Base-by-base conservation (phyloP, 1,140 invertebrate species). In the Drosophila athabasca region DNA sequence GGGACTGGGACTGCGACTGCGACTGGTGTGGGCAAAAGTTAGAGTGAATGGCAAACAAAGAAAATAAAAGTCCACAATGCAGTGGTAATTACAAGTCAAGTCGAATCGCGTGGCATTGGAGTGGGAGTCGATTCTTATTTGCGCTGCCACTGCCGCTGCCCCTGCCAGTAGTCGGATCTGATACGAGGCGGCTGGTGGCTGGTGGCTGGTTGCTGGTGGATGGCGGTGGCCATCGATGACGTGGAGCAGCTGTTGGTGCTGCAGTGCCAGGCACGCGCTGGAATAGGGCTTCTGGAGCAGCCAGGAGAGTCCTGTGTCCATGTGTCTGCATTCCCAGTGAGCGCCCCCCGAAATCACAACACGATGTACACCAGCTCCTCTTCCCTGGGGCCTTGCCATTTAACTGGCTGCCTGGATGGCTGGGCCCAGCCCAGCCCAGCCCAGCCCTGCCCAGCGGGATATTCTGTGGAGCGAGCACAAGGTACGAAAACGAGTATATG, bases 51-150 rank as follows among this genome's bases (percentile, higher is more conserved):
- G 69, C 60, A 62, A 74, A 76, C 57, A 76, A 68, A 60, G 31
- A 64, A 69, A 66, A 76, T 50, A 69, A 72, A 80, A 70, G 66
- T 78, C 46, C 74, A 81, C 82, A 81, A 81, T 85, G 82, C 82
- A 85, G 82, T 81, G 82, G 82, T 85, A 85, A 85, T 85, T 85
- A 85, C 82, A 87, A 64, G 78, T 55, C 77, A 61, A 61, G 51
- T 59, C 77, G 35, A 39, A 39, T 39, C 35, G 35, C 35, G 68
- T 39, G 55, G 65, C 55, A 53, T 48, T 71, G 43, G 48, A 58
- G 53, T 58, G 53, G 41, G 57, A 55, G 44, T 70, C 29, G 17
- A 46, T 31, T 22, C 1, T 5, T n/a, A 24, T 55, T 52, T 55
- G 55, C 0, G 8, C 55, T 48, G 61, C 75, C 35, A 64, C 15